Conservation (phyloP, 2,113 vertebrate species). For the Pao palembangensis region DNA sequence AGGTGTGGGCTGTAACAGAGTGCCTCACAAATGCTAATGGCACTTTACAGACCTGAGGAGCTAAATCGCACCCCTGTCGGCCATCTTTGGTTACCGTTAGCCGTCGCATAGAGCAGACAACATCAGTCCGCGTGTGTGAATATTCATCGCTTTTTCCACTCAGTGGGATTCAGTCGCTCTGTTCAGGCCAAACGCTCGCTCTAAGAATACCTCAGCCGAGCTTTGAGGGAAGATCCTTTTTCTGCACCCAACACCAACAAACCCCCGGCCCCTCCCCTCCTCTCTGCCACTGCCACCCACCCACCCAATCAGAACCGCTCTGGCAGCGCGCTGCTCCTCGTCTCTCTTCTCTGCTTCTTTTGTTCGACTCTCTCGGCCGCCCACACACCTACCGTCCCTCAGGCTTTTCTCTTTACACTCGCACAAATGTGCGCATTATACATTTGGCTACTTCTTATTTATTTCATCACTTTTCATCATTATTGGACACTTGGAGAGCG, state of each 20-base stretch:
- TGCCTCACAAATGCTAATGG: constrained; percentile 62
- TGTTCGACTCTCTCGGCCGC: constrained; percentile 75
- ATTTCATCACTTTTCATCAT: constrained; percentile 15
- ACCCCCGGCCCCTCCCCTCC: background rate
- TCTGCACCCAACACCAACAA: constrained; percentile 45
- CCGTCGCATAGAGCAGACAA: constrained; percentile 31
- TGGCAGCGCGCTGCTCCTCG: constrained; percentile 55
- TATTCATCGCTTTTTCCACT: constrained; percentile 48
- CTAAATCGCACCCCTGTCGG: constrained; percentile 39
- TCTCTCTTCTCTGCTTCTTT: constrained; percentile 69
- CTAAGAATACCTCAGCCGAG: constrained; percentile 64
- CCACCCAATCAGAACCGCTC: constrained; percentile 63
- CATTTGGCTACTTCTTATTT: constrained; percentile 50
- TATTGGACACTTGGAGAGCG: constrained; percentile 17
- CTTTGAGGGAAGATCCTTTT: constrained; percentile 68
- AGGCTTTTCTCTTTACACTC: constrained; percentile 67
- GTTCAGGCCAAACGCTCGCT: constrained; percentile 55
- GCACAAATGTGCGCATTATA: constrained; percentile 51
- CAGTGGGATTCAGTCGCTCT: constrained; percentile 26
- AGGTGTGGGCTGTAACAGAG: constrained; percentile 35
- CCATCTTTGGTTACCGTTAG: constrained; percentile 34
- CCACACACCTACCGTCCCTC: constrained; percentile 74
- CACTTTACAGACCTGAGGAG: constrained; percentile 32
- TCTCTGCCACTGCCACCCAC: constrained; percentile 46
- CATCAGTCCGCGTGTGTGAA: constrained; percentile 36